Base-by-base conservation (phyloP, 2,797 vertebrate genomes). In the Alca torda region DNA sequence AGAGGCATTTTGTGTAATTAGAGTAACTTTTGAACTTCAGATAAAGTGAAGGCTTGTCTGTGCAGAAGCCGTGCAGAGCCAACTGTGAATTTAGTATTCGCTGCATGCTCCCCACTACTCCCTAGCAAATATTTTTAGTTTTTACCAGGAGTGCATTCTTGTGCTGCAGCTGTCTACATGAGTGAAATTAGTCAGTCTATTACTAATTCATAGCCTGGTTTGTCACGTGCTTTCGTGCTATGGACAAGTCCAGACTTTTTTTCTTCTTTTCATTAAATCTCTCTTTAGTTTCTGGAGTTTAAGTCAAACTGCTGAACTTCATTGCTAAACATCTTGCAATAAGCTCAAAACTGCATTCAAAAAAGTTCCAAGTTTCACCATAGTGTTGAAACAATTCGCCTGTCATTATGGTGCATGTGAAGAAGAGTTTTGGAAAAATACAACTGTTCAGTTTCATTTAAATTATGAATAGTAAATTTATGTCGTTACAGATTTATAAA, bases 401-500 rank as follows among this genome's bases (percentile, higher is more conserved):
- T 76, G 16, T 43, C 65, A 63, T 51, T 77, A 59, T 18, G 57
- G 60, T 3, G 30, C 24, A 9, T 14, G 4, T 59, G 61, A 31
- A 60, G 67, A 87, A 73, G 53, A 64, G 24, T 69, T 50, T 78
- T 41, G 39, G 67, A 78, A 73, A 74, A 5, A 10, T 73, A n/a
- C 9, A 91, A 46, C 20, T 77, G 9, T 26, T 93, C 65, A 17
- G 43, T 74, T 93, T 69, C 28, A 65, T 89, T 89, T 96, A 89
- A 95, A 76, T 89, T 77, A 91, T 57, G 67, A 91, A 78, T 63
- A 80, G 59, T 17, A 93, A 75, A 43, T 88, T 92, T 73, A 67
- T 81, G 35, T 37, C 48, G 63, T 90, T 80, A 90, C 45, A 84
- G 46, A 30, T 95, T 97, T 91, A 91, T 78, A 97, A 97, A 95